These are phyloP conservation scores for Desmodus rotundus DNA, from an alignment of 2,113 vertebrate species.

Conservation along the genomic window DNA sequence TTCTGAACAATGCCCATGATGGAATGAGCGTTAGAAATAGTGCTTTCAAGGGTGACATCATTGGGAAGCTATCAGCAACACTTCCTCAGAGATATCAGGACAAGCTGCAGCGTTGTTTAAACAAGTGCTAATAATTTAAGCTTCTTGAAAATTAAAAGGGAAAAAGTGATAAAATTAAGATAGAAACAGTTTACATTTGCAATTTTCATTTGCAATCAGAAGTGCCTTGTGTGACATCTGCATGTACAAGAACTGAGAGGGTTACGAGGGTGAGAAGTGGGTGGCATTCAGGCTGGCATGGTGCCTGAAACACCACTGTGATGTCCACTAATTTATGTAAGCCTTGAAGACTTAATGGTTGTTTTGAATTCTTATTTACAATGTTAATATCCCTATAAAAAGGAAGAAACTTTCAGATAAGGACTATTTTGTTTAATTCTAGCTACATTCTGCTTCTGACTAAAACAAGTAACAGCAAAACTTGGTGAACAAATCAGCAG, in stretches of 20 bases:
- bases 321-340: background rate
- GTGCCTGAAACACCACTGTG: background rate
- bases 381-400: background rate
- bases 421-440: background rate
- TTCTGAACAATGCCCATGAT: background rate
- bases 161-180: constrained; percentile 40
- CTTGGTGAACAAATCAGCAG: background rate
- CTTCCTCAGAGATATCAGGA: background rate
- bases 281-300: background rate
- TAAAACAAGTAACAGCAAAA: background rate
- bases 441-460: background rate
- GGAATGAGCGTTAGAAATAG: background rate
- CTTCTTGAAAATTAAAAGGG: constrained; percentile 31
- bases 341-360: background rate
- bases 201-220: background rate
- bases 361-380: background rate
- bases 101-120: background rate
- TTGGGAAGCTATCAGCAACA: background rate
- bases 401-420: background rate
- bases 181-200: background rate
- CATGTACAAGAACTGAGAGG: background rate
- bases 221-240: background rate
- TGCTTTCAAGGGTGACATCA: background rate
- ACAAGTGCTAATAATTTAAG: constrained; percentile 58
- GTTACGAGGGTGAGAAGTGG: accelerated